Percentiles rank a stretch among this genome's conserved stretches.
Conservation (phyloP, 2,113 vertebrate genomes). For the Lethenteron reissneri region DNA sequence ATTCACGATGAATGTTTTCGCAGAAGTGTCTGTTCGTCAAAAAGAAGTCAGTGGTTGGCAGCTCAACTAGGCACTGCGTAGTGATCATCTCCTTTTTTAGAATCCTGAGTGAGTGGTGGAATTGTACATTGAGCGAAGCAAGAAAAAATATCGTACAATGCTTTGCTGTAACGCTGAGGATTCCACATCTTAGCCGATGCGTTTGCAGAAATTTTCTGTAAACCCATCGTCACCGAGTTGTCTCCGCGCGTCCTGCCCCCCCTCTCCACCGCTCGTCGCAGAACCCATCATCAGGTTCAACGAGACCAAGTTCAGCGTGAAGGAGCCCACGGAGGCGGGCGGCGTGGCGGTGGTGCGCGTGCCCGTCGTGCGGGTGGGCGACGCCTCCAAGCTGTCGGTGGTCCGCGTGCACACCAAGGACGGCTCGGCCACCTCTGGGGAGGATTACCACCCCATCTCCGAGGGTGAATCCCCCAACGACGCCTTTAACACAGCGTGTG, state of each 20-base stretch:
- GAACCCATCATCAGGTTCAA: constrained; percentile 47
- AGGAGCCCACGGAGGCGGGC: constrained; percentile 34
- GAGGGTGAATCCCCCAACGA: constrained; percentile 23
- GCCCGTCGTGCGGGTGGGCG: constrained; percentile 31
- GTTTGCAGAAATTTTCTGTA: too few species aligned
- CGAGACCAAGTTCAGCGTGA: constrained; percentile 44
- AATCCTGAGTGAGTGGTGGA: too few species aligned
- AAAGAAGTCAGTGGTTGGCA: too few species aligned
- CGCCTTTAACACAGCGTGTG: not conserved
- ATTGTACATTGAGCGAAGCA: too few species aligned
- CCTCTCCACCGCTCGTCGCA: constrained; percentile 10
- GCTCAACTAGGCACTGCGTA: too few species aligned
- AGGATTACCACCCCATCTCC: constrained; percentile 50
- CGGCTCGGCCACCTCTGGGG: constrained; percentile 48
- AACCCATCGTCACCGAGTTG: not conserved
- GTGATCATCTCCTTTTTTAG: too few species aligned
- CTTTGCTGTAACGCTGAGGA: too few species aligned
- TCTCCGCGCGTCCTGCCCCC: not conserved
- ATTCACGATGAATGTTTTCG: too few species aligned
- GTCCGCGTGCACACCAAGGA: constrained; percentile 52
- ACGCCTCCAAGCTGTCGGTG: constrained; percentile 40
- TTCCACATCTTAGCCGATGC: too few species aligned
- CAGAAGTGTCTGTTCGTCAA: too few species aligned
- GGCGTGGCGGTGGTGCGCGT: constrained; percentile 30
- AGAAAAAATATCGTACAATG: too few species aligned